Base-by-base conservation (phyloP, 2,888 invertebrate genomes). In the Heliconius cydno region DNA sequence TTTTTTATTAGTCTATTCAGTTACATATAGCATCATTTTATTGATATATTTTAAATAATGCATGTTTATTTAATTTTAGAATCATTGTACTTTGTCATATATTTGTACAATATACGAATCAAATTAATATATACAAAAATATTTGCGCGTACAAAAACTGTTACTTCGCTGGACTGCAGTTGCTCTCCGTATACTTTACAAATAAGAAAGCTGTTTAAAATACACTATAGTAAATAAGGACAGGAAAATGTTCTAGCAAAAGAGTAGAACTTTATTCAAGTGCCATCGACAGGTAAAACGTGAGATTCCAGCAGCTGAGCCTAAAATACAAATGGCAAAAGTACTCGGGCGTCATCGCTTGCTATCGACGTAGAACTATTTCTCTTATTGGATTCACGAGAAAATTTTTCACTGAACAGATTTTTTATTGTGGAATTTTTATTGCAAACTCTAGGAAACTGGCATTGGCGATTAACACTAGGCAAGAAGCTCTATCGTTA, bases 241-340 rank as follows among this genome's bases (percentile, higher is more conserved):
- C 52, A 68, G 81, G 73, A 76, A 81, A 82, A 80, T 70, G 80
- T 78, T 80, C 80, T 77, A 81, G 72, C 77, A 79, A 82, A 81
- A 80, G 79, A 76, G 66, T 78, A 65, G 78, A 79, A 81, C 79
- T 82, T 79, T 83, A 83, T 84, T 85, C 80, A 86, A 86, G 84
- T 85, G 86, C 84, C 82, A 83, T 86, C 86, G 88, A 87, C 86
- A 87, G 86, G 85, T 86, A 84, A 85, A 87, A 86, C 85, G 87
- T 84, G 85, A 86, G 87, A 87, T 81, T 86, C 84, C 84, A 82
- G 82, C 83, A 84, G 84, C 85, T 85, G 85, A 85, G 84, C 82
- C 83, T 83, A 83, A 84, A 84, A 87, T 87, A 86, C 87, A 88
- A 89, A 89, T 87, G 87, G 88, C 89, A 88, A 89, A 89, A 90